Evolutionary conservation across 2,113 vertebrate genomes (phyloP).

Genomic region (Eretmochelys imbricata): DNA sequence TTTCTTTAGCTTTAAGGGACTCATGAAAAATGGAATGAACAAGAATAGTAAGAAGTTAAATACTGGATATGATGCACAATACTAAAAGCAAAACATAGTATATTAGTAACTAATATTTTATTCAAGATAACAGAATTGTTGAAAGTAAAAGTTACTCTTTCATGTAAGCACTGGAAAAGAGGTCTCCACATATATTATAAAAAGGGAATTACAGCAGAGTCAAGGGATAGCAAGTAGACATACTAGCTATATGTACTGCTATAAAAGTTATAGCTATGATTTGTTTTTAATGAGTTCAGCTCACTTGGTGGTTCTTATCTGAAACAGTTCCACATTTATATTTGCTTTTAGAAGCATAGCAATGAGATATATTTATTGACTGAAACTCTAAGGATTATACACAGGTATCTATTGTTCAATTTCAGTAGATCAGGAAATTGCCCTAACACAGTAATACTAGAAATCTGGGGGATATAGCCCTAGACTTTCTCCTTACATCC

Average conservation of each 20-base stretch:
- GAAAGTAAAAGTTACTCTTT: background rate
- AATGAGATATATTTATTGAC: background rate
- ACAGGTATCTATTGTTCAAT: background rate
- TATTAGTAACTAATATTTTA: background rate
- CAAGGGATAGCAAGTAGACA: background rate
- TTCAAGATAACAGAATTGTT: background rate
- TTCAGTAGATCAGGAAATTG: background rate
- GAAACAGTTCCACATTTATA: background rate
- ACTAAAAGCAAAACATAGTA: background rate
- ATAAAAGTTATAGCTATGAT: background rate
- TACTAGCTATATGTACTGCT: background rate
- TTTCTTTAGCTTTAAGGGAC: background rate
- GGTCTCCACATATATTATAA: accelerated
- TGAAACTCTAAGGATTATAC: background rate
- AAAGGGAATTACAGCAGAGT: background rate
- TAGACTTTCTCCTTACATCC: background rate
- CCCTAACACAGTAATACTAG: background rate
- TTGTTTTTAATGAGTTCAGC: background rate
- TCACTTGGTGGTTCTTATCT: background rate
- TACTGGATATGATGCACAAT: background rate
- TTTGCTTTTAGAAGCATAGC: background rate
- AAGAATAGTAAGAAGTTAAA: background rate
- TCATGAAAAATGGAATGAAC: background rate
- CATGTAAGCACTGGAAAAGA: background rate
- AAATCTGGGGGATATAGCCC: background rate